phyloP scores from a whole-genome alignment of 2,113 vertebrate species.

The Heteronetta atricapilla region DNA sequence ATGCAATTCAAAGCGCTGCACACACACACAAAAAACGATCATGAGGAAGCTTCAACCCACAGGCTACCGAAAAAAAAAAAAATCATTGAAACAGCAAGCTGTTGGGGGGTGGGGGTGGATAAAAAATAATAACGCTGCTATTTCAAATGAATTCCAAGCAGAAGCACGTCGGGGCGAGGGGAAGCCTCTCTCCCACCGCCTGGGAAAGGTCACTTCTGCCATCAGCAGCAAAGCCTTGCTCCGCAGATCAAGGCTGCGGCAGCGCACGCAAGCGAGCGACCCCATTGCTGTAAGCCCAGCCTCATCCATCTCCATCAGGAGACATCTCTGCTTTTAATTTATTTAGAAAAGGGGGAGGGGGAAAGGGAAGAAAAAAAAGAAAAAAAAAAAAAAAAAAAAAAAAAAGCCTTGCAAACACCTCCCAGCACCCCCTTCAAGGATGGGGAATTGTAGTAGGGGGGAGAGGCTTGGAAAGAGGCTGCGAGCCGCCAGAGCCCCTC shows the following conservation, averaged over 20 bases:
- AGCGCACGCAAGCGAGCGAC: background rate
- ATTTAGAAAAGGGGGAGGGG: background rate
- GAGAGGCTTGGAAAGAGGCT: background rate
- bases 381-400: too few species aligned
- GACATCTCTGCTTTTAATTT: conserved; percentile 22
- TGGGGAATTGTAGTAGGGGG: background rate
- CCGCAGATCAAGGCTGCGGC: background rate
- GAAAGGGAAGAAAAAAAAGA: accelerated
- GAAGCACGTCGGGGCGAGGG: background rate
- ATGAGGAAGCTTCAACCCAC: background rate
- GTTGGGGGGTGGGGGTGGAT: background rate
- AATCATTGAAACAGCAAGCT: background rate
- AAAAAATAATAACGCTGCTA: background rate
- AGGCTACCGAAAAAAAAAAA: background rate
- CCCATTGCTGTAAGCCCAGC: background rate
- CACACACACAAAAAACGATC: background rate
- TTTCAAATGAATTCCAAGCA: background rate
- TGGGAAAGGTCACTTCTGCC: conserved; percentile 60
- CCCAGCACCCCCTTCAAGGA: conserved; percentile 28
- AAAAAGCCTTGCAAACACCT: background rate
- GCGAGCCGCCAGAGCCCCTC: background rate
- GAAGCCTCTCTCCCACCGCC: background rate
- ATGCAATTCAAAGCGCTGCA: conserved; percentile 1
- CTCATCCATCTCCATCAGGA: conserved; percentile 35
- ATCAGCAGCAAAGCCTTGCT: background rate